phyloP scores from a whole-genome alignment of 2,888 invertebrate genomes.

The Bombylius discolor region DNA sequence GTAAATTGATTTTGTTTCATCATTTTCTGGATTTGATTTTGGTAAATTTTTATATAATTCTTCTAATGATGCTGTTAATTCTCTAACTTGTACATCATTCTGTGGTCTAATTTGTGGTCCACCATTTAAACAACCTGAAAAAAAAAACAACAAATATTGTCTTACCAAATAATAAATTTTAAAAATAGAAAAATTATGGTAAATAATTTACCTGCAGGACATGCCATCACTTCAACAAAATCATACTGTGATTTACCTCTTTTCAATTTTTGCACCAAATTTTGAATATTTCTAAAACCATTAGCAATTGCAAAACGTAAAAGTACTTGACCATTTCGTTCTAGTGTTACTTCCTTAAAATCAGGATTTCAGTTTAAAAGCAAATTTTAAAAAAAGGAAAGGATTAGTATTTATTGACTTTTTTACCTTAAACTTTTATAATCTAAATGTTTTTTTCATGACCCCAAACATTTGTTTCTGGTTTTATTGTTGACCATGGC shows the following conservation, averaged over 20 bases:
- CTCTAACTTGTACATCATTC: too few relatives aligned
- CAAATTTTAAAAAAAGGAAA: too few relatives aligned
- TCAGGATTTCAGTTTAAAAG: conserved; percentile 66
- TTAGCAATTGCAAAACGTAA: conserved; percentile 84
- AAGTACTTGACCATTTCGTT: conserved; percentile 55
- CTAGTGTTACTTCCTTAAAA: conserved; percentile 69
- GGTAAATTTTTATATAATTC: too few relatives aligned
- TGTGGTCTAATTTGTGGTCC: too few relatives aligned
- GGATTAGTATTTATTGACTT: too few relatives aligned
- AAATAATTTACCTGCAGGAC: conserved; percentile 68
- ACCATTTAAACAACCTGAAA: too few relatives aligned
- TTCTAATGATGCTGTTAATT: too few relatives aligned
- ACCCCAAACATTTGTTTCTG: conserved; percentile 33
- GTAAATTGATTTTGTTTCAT: too few relatives aligned
- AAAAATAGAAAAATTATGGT: background rate
- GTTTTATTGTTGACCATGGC: conserved; percentile 43
- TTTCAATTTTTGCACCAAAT: conserved; percentile 91
- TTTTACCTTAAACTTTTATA: conserved; percentile 53
- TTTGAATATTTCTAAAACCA: conserved; percentile 97
- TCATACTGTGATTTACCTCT: conserved; percentile 77
- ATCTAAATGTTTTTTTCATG: conserved; percentile 48
- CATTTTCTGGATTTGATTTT: too few relatives aligned
- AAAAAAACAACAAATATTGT: too few relatives aligned
- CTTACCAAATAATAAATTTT: too few relatives aligned
- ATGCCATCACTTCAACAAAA: conserved; percentile 98